Evolutionary conservation across 1,140 invertebrate species (phyloP).

Genomic region (Tetramorium parvispinum): DNA sequence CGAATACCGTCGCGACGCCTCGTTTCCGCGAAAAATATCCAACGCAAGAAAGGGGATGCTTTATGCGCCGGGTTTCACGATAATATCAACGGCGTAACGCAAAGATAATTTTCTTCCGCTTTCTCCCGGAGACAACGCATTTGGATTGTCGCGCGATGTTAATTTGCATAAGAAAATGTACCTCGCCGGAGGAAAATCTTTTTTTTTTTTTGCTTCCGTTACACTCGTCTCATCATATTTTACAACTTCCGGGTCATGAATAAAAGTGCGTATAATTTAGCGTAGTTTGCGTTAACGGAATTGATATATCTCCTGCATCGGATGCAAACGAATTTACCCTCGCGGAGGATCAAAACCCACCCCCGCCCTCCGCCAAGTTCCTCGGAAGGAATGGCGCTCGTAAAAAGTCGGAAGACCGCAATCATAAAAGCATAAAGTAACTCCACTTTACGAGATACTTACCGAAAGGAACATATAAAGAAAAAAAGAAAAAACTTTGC

Average conservation of each 20-base stretch:
- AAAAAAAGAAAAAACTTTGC: background rate
- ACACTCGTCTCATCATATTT: background rate
- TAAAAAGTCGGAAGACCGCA: slow-evolving; percentile 36
- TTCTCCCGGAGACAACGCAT: background rate
- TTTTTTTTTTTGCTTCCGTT: background rate
- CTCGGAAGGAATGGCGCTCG: background rate
- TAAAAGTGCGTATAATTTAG: slow-evolving; percentile 1
- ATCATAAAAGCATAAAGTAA: slow-evolving; percentile 48
- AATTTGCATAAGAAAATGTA: background rate
- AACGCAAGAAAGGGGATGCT: background rate
- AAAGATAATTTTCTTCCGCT: background rate
- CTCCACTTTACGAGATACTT: background rate
- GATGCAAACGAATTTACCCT: slow-evolving; percentile 24
- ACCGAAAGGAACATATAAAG: background rate
- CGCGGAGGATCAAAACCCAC: background rate
- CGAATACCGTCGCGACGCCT: background rate
- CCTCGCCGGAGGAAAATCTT: background rate
- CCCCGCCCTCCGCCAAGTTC: background rate
- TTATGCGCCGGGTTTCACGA: background rate
- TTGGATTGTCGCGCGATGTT: background rate
- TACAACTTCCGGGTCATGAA: background rate
- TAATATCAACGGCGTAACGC: background rate
- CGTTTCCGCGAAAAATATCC: slow-evolving; percentile 1
- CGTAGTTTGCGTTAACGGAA: background rate
- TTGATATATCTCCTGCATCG: background rate